Conservation (phyloP, 2,113 vertebrate species). For the Ceuthmochares aereus region DNA sequence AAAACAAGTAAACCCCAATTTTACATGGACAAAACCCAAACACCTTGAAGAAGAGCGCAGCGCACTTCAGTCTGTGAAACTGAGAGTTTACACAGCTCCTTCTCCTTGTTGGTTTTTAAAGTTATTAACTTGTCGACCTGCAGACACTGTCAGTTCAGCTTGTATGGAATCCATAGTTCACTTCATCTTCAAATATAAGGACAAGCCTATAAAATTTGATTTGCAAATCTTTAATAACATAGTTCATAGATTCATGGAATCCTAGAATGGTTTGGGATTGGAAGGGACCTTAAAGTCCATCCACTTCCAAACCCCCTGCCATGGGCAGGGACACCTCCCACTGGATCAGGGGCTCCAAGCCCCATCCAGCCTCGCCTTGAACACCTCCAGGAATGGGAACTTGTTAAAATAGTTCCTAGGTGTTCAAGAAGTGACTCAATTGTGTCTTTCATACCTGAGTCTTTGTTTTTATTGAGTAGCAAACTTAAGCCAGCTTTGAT, state of each 20-base stretch:
- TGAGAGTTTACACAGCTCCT: neutral
- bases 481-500: neutral
- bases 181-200: neutral
- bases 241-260: no score
- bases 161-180: neutral
- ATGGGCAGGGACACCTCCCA: no score
- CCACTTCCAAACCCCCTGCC: no score
- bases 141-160: neutral
- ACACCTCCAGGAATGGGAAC: no score
- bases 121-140: neutral
- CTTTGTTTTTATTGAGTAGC: neutral
- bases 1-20: neutral
- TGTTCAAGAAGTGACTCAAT: neutral
- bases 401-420: neutral
- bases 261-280: no score
- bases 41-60: neutral
- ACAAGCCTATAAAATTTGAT: neutral
- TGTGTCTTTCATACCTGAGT: accelerated
- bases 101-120: neutral
- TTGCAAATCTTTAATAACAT: neutral
- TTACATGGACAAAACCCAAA: neutral
- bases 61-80: neutral
- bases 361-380: no score
- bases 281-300: no score
- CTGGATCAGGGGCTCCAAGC: no score